Conservation (phyloP, 2,888 invertebrate species). For the Athetis lepigone region DNA sequence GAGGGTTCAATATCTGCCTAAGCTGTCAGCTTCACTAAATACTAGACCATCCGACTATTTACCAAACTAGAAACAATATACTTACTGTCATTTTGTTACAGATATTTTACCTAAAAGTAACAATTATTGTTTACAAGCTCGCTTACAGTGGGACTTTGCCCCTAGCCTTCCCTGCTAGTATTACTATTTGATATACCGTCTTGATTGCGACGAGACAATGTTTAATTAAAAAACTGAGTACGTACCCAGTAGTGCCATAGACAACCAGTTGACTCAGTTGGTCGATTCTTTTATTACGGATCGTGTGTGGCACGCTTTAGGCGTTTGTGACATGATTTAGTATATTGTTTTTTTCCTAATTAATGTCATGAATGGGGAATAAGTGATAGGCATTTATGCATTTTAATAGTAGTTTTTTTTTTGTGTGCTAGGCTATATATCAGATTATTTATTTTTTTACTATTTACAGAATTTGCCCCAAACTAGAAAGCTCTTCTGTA, state of each 20-base stretch:
- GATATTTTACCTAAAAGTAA: neutral
- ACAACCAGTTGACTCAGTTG: conserved; percentile 36
- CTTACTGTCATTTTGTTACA: too few relatives aligned
- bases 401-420: too few relatives aligned
- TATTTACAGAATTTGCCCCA: too few relatives aligned
- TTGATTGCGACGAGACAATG: conserved; percentile 62
- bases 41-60: too few relatives aligned
- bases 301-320: conserved; percentile 23
- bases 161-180: conserved; percentile 30
- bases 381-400: too few relatives aligned
- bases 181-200: conserved; percentile 62
- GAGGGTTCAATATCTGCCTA: too few relatives aligned
- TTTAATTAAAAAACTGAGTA: conserved; percentile 62
- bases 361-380: too few relatives aligned
- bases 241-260: conserved; percentile 10
- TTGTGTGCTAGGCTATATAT: too few relatives aligned
- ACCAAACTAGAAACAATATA: too few relatives aligned
- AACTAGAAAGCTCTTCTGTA: too few relatives aligned
- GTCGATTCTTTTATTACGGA: conserved; percentile 38
- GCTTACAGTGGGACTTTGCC: conserved; percentile 31
- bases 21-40: too few relatives aligned
- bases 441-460: too few relatives aligned
- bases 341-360: neutral
- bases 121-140: conserved; percentile 13
- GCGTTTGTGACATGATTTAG: conserved; percentile 16